Percentiles rank a stretch among this genome's conserved stretches.
phyloP scores from a whole-genome alignment of 2,797 vertebrate genomes.

The Poecilia wingei region DNA sequence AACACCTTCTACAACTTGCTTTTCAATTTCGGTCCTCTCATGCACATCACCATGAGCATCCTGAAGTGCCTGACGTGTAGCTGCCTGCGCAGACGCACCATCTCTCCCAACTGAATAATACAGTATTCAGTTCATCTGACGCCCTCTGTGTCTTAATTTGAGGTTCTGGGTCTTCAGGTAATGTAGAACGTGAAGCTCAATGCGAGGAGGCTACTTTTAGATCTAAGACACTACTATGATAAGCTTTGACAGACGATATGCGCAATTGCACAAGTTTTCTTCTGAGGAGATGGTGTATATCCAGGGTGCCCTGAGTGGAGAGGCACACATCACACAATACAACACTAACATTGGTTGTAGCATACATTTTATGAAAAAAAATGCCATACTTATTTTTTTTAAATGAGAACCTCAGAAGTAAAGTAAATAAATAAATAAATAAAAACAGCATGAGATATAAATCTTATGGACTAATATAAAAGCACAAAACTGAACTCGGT shows the following conservation, averaged over 20 bases:
- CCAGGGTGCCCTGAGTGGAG: conserved; percentile 49
- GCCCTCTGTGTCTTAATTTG: conserved; percentile 26
- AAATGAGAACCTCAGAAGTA: conserved; percentile 22
- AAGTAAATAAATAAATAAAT: too few relatives aligned
- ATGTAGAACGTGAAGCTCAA: conserved; percentile 50
- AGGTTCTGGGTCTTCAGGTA: conserved; percentile 48
- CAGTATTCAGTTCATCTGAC: neutral
- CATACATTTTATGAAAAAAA: conserved; percentile 24
- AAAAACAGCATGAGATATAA: conserved; percentile 23
- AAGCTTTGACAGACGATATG: conserved; percentile 68
- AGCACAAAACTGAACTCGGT: conserved; percentile 63
- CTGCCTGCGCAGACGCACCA: conserved; percentile 84
- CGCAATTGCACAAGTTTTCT: conserved; percentile 69
- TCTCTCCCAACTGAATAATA: conserved; percentile 81
- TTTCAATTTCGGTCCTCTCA: conserved; percentile 87
- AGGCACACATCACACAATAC: conserved; percentile 18
- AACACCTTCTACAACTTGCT: conserved; percentile 86
- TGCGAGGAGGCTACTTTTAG: conserved; percentile 36
- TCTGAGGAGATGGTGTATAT: conserved; percentile 39
- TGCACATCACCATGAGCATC: conserved; percentile 85
- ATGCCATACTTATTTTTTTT: conserved; percentile 16
- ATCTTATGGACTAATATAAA: conserved; percentile 48
- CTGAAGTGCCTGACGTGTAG: conserved; percentile 89
- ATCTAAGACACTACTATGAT: conserved; percentile 60
- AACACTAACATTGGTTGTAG: conserved; percentile 37